phyloP scores from a whole-genome alignment of 2,797 vertebrate genomes.

The Eulemur coronatus region DNA sequence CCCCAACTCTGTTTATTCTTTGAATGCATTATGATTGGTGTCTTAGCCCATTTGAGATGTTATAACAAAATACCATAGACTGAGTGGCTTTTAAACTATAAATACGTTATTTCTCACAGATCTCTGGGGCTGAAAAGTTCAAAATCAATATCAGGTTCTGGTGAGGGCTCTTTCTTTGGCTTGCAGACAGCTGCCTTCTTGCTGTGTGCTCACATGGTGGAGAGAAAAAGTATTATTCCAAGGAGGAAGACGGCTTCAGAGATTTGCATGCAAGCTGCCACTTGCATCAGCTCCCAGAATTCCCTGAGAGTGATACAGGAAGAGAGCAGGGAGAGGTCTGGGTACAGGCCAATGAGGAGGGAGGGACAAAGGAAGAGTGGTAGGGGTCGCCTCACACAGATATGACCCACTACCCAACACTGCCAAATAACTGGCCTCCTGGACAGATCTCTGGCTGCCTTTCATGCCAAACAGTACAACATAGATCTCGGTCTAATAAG shows the following conservation, averaged over 20 bases:
- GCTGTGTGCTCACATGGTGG: too few species aligned
- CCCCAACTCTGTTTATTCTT: neutral
- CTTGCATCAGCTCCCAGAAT: too few species aligned
- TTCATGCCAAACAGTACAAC: neutral
- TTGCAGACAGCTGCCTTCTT: too few species aligned
- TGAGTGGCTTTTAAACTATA: neutral
- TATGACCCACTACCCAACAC: neutral
- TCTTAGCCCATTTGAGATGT: neutral
- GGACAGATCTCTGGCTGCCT: neutral
- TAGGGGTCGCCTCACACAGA: neutral
- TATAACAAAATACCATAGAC: neutral
- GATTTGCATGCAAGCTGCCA: neutral
- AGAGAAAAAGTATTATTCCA: neutral
- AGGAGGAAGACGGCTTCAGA: neutral
- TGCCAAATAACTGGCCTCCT: neutral
- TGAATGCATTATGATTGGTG: neutral
- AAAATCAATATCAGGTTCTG: neutral
- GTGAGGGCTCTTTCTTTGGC: too few species aligned
- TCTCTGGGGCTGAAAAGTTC: neutral
- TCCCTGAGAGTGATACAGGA: neutral
- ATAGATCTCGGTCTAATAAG: neutral
- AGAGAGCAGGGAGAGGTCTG: neutral
- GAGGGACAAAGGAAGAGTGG: rapidly evolving
- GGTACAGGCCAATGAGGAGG: too few species aligned
- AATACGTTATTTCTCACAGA: neutral